Evolutionary conservation across 2,797 vertebrate species (phyloP), one percentile per base, ranked within the genome.

Genomic region (Diplodus sargus): DNA sequence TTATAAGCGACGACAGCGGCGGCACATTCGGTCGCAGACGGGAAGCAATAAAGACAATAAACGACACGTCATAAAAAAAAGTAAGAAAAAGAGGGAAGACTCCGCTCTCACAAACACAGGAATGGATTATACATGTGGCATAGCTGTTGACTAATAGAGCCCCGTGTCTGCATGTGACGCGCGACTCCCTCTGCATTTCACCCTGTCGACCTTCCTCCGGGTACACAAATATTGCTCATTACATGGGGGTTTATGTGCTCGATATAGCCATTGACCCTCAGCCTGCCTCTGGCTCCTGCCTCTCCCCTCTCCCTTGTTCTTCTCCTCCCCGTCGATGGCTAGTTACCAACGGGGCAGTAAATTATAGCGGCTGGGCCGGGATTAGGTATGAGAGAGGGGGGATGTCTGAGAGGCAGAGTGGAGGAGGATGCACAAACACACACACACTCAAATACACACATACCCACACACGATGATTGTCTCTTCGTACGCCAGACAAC

Each of bases 191-290:
- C 84, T 87, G 73, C 83, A 79, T 85, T 82, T 91, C 90, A 90
- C 87, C 91, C 80, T 23, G 53, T 60, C 70, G 88, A 92, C 93
- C 90, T 93, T 91, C 89, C 81, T 90, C 85, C 88, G 79, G 66
- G 83, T 92, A 91, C 90, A 94, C 93, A 95, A 95, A 94, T 93
- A 94, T 93, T 92, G 89, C 90, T 94, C 91, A 93, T 95, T 95
- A 94, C 91, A 92, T 76, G 71, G 84, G 86, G 91, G 89, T 94
- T 93, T 95, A 94, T 94, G 84, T 93, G 89, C 92, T 93, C 81
- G 79, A 92, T 91, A 92, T 84, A 93, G 87, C 87, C 90, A 90
- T 90, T 94, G 92, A 93, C 93, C 91, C 90, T 87, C 84, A 78
- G 84, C 83, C 89, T 74, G 82, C 78, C 82, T 79, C 88, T 87